A percentile compares a stretch with the other conserved stretches of the same genome.
phyloP scores from a whole-genome alignment of 1,140 invertebrate genomes.

The Diorhabda carinulata region DNA sequence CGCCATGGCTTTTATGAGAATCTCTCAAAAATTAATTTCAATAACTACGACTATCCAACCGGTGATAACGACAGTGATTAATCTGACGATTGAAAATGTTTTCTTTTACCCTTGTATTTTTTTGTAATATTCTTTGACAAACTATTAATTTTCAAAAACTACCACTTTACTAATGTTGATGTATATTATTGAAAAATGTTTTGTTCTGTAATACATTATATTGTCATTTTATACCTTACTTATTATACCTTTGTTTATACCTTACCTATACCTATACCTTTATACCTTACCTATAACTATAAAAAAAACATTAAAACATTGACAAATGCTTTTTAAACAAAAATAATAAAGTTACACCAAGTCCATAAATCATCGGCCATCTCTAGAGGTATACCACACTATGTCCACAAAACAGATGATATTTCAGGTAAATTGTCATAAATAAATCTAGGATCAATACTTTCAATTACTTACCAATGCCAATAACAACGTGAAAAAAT shows the following conservation, averaged over 20 bases:
- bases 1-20: not conserved
- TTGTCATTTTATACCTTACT: not conserved
- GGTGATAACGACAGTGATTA: no score
- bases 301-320: no score
- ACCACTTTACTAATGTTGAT: not conserved
- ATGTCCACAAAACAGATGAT: not conserved
- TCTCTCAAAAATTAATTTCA: not conserved
- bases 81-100: no score
- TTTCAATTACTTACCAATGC: not conserved
- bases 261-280: not conserved
- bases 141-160: not conserved
- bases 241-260: not conserved
- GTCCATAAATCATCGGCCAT: not conserved
- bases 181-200: constrained; percentile 3
- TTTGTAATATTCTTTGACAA: no score
- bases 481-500: not conserved
- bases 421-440: not conserved
- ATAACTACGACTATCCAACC: no score
- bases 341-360: not conserved
- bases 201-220: not conserved
- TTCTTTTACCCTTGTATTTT: no score
- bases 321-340: not conserved
- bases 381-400: not conserved
- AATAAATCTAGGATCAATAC: not conserved
- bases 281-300: no score